phyloP scores from a whole-genome alignment of 2,113 vertebrate species.

The Aix galericulata region DNA sequence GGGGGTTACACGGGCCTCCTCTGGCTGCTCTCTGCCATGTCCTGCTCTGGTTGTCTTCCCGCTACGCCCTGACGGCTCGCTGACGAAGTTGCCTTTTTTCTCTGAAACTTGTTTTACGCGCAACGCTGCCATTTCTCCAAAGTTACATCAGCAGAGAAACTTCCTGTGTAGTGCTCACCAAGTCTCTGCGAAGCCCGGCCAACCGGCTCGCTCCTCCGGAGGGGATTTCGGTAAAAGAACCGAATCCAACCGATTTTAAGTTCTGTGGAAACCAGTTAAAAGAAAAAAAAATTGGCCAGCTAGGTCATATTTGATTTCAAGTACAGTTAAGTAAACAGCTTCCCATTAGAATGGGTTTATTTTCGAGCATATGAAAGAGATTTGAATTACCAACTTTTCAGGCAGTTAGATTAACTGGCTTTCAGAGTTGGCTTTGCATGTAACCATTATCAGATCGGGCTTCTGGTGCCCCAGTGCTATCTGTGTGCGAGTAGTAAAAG shows the following conservation, averaged over 20 bases:
- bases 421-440: not conserved
- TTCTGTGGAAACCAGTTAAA: not conserved
- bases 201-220: not conserved
- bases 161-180: not conserved
- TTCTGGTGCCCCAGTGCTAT: not conserved
- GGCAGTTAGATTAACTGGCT: not conserved
- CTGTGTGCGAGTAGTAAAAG: not conserved
- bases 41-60: fast-evolving
- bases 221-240: not conserved
- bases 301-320: not conserved
- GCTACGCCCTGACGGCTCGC: fast-evolving
- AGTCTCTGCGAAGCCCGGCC: not conserved
- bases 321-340: not conserved
- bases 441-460: not conserved
- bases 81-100: not conserved
- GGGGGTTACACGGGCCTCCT: not conserved
- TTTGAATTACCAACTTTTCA: not conserved
- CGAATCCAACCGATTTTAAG: fast-evolving
- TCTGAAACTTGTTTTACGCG: not conserved
- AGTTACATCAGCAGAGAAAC: not conserved
- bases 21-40: not conserved
- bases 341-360: not conserved
- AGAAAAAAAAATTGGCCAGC: fast-evolving
- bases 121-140: not conserved
- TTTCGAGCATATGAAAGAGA: not conserved